Evolutionary conservation across 2,888 invertebrate genomes (phyloP), one percentile per base, ranked within the genome.

Genomic region (Drosophila monieri): DNA sequence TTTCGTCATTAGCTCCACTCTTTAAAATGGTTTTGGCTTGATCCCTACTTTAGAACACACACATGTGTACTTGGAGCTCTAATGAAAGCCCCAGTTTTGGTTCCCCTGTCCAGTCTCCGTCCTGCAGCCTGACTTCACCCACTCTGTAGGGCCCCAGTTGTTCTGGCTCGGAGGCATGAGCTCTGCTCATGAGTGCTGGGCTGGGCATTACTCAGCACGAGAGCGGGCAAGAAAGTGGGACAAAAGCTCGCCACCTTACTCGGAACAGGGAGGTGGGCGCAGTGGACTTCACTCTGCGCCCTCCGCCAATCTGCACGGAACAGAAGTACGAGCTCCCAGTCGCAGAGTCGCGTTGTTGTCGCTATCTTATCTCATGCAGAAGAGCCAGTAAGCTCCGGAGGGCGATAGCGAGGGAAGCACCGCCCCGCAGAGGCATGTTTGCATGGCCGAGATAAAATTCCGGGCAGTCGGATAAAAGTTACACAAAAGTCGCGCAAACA

Each of bases 311-410:
- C 35, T 15, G 35, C 15, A 27, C 27, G 14, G 5, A 60, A 15
- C 15, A 44, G 25, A 15, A 25, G 58, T 49, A 30, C 21, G n/a
- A 47, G 47, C 6, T 32, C 35, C 35, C 59, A 23, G 35, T 44
- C 15, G 59, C 25, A 18, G 43, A 43, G 35, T 59, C 62, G 59
- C 51, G 56, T 58, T 59, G 56, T 58, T 59, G 51, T 51, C 23
- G 15, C 41, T 62, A 60, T 60, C 62, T 60, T 62, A 62, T 62
- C 62, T 44, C 43, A 15, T 27, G 27, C 35, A 44, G 49, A n/a
- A 35, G 35, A 44, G 32, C 48, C 41, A 49, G 12, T 10, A n/a
- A 41, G 47, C 12, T 8, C 3, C 4, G 9, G 18, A 15, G 5
- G 9, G 2, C 30, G 21, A 30, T 21, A 15, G 30, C 9, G 21